These are phyloP conservation scores for Chaetogeoica ovagalla DNA, from an alignment of 2,888 invertebrate genomes.

Conservation along the genomic window DNA sequence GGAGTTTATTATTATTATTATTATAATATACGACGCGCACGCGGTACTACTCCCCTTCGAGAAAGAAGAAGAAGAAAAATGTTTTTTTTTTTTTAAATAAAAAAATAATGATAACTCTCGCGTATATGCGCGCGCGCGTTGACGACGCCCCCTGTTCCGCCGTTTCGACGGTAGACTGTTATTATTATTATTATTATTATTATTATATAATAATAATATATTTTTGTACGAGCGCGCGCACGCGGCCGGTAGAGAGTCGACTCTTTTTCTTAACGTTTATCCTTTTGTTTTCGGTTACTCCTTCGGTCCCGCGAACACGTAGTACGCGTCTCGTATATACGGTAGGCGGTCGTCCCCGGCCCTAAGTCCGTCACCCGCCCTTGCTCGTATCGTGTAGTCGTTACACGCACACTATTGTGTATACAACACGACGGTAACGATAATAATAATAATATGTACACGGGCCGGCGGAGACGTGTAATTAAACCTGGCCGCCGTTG, in stretches of 20 bases:
- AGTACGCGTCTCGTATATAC: constrained; percentile 1
- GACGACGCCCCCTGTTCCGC: not conserved
- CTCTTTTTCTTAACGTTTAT: constrained; percentile 5
- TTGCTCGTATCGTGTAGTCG: not conserved
- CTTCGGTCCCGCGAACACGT: not conserved
- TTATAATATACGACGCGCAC: not conserved
- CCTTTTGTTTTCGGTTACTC: not conserved
- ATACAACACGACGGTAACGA: not conserved
- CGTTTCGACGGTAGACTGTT: constrained; percentile 10
- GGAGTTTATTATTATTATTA: not conserved
- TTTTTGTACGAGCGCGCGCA: not conserved
- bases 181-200: not conserved
- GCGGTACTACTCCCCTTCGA: not conserved
- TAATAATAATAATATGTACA: not conserved
- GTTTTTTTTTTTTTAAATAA: not conserved
- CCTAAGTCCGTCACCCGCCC: not conserved
- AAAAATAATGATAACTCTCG: too few relatives aligned
- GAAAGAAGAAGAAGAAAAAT: not conserved
- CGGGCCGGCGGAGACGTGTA: constrained; percentile 22
- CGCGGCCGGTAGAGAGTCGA: not conserved
- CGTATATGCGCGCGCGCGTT: not conserved
- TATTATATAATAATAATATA: not conserved
- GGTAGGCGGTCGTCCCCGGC: constrained; percentile 26
- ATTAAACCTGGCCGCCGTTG: constrained; percentile 42
- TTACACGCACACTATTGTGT: not conserved